phyloP scores from a whole-genome alignment of 1,140 invertebrate genomes.

The Cepaea nemoralis region DNA sequence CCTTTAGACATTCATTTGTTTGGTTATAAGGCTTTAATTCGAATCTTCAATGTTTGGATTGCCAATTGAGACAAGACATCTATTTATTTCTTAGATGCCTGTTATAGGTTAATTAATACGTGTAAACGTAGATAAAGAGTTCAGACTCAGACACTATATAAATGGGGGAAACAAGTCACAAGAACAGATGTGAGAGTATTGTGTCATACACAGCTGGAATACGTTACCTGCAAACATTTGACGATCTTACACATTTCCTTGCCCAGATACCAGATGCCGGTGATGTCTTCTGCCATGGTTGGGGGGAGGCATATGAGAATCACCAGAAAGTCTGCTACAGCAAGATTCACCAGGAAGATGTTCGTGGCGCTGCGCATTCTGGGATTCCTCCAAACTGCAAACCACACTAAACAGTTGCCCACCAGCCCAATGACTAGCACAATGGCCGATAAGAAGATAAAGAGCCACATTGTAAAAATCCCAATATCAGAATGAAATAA shows the following conservation, averaged over 20 bases:
- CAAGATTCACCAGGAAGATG: slow-evolving; percentile 92
- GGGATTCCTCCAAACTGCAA: slow-evolving; percentile 86
- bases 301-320: slow-evolving; percentile 88
- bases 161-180: background rate
- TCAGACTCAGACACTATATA: too few relatives aligned
- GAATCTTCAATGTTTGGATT: too few relatives aligned
- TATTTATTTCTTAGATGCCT: too few relatives aligned
- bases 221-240: slow-evolving; percentile 84
- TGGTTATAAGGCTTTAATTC: too few relatives aligned
- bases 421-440: slow-evolving; percentile 85
- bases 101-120: too few relatives aligned
- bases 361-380: slow-evolving; percentile 91
- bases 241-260: slow-evolving; percentile 84
- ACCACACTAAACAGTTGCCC: slow-evolving; percentile 88
- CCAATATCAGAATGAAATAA: slow-evolving; percentile 6
- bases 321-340: slow-evolving; percentile 90
- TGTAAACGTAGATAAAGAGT: background rate
- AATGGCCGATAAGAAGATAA: slow-evolving; percentile 75
- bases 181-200: background rate
- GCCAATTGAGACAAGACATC: too few relatives aligned
- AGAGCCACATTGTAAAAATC: slow-evolving; percentile 41
- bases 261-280: slow-evolving; percentile 90
- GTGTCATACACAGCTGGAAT: background rate
- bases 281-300: slow-evolving; percentile 85
- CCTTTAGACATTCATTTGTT: too few relatives aligned